Conservation (phyloP, 2,113 vertebrate genomes). For the Chaetodon trifascialis region DNA sequence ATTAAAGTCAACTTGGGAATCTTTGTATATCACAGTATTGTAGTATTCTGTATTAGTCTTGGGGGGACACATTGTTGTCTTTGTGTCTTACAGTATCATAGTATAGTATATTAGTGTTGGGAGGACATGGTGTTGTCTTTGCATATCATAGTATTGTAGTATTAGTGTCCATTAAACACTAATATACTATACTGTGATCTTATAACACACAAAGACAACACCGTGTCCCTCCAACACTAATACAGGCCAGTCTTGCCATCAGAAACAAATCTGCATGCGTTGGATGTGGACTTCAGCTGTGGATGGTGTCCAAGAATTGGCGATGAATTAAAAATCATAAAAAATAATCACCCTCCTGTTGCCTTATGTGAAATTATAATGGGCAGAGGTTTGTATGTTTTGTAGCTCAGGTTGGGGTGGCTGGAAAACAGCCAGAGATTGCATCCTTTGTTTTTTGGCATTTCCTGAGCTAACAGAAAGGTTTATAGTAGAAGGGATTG, state of each 20-base stretch:
- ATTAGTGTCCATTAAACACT: neutral
- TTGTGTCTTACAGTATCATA: too few relatives aligned
- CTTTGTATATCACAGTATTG: neutral
- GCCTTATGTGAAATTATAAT: conserved; percentile 1
- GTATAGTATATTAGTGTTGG: too few relatives aligned
- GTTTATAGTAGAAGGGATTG: conserved; percentile 8
- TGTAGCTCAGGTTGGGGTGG: conserved; percentile 5
- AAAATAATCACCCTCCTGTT: conserved; percentile 5
- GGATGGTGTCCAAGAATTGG: neutral
- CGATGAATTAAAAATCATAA: neutral
- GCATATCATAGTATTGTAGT: too few relatives aligned
- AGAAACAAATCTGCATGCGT: neutral
- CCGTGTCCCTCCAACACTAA: neutral
- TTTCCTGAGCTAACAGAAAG: neutral
- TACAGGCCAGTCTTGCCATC: neutral
- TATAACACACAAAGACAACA: neutral
- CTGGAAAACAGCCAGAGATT: conserved; percentile 12
- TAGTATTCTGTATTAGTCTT: too few relatives aligned
- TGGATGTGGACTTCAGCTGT: neutral
- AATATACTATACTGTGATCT: neutral
- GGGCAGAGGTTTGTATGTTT: neutral
- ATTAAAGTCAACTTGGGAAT: neutral
- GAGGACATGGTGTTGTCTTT: too few relatives aligned
- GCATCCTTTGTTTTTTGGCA: conserved; percentile 4
- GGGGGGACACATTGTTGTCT: too few relatives aligned